Base-by-base conservation (phyloP, 2,113 vertebrate genomes). In the Prochilodus magdalenae region DNA sequence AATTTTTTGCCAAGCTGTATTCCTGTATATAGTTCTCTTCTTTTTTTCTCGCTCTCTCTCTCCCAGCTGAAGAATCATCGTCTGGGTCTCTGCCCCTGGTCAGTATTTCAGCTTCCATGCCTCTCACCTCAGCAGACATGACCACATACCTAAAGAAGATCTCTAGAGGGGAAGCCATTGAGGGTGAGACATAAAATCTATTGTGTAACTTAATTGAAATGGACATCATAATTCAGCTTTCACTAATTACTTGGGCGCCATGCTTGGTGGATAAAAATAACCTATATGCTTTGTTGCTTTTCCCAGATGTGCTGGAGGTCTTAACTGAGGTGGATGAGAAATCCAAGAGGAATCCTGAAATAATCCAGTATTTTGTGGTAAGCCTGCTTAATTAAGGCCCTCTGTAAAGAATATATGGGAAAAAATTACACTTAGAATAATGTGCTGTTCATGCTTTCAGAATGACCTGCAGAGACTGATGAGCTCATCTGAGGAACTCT, bases 251-350 rank as follows among this genome's bases (percentile, higher is more conserved):
- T 77, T 77, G 20, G 27, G 4, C 7, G 7, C 47, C 0, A n/a
- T 13, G 2, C 6, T 49, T 24, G 47, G 5, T 47, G 44, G 49
- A 26, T 10, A 55, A 59, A 79, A 27, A 18, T n/a, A 11, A 49
- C 11, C 26, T 62, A 13, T 60, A 71, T 36, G 5, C 18, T 40
- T 62, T 80, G 0, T 3, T 65, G 15, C 40, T 60, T 71, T 44
- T 63, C 70, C 0, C 77, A 99, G 98, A 99, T 73, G 94, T 98
- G 85, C 81, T 99, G 89, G 97, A 99, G 40, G 96, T 96, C 74
- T 94, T 99, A 91, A 96, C 94, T 13, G 98, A 99, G 89, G 94
- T 99, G 15, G 98, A 99, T 33, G 98, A 99, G 83, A 97, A 97
- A 94, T 97, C 98, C n/a, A 95, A 96, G 77, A 94, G 98, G 84